Base-by-base conservation (phyloP, 2,888 invertebrate genomes). In the Drosophila kuntzei region DNA sequence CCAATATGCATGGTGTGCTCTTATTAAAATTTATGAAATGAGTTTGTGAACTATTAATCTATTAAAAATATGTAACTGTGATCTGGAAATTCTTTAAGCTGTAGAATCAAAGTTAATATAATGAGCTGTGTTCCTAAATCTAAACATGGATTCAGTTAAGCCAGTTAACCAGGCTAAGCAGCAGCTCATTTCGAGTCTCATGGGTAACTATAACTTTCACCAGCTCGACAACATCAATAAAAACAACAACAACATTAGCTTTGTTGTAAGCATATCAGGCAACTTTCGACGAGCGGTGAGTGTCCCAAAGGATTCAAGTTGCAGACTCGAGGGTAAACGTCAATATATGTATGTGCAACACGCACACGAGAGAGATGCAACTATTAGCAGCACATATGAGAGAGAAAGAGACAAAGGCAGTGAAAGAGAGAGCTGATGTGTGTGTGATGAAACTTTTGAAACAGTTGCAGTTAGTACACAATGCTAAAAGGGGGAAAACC, bases 401-500 rank as follows among this genome's bases (percentile, higher is more conserved):
- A 37, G 57, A 11, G 29, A 14, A n/a, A 32, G 18, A 14, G 53
- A 22, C n/a, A 41, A 27, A 16, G 34, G 18, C 46, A 37, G 16
- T 51, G 29, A 32, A 11, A 55, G 53, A 39, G 39, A 11, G 14
- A 34, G 9, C 18, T 12, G 59, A 20, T 18, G 49, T 39, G 49
- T 39, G 59, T 55, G 67, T 41, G 55, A 32, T 46, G 57, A 68
- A 81, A 81, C 70, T 83, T 83, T 83, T 79, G 81, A 79, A 87
- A 83, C 87, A 87, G 83, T 83, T 87, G 84, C 83, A 83, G 79
- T 76, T 80, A 68, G 76, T 70, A 80, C 73, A 82, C 83, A 82
- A 82, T 81, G 78, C 68, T 58, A 59, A 36, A 36, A 32, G 14
- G 68, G 57, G 54, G 37, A 64, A 27, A 12, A 8, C 32, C 29